These are phyloP conservation scores for Athrips mouffetella DNA, from an alignment of 2,888 invertebrate genomes.

Conservation along the genomic window DNA sequence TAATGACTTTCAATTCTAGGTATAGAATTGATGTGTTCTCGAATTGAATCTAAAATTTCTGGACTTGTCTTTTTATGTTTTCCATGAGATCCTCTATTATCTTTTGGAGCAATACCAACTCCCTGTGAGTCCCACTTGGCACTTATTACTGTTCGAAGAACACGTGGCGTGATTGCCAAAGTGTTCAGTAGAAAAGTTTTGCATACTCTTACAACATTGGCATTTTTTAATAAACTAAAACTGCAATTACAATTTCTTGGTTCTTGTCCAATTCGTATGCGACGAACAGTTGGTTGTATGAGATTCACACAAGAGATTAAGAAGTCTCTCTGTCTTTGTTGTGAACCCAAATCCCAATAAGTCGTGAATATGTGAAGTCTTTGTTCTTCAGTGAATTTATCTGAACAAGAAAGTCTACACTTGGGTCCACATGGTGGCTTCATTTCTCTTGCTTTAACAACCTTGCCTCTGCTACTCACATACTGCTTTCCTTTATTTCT, in stretches of 20 bases:
- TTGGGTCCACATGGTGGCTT: not conserved
- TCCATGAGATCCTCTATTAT: constrained; percentile 11
- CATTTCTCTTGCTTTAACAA: not conserved
- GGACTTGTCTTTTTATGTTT: constrained; percentile 5
- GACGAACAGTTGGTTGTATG: not conserved
- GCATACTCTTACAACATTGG: not conserved
- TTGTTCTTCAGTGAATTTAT: not conserved
- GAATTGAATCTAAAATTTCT: constrained; percentile 18
- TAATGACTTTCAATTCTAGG: constrained; percentile 18
- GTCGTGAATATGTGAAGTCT: not conserved
- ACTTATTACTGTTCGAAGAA: constrained; percentile 8
- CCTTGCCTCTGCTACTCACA: not conserved
- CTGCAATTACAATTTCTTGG: not conserved
- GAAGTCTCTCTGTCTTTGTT: not conserved
- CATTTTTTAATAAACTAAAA: not conserved
- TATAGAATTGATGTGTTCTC: constrained; percentile 17
- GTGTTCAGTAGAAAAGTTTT: not conserved
- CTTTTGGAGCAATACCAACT: constrained; percentile 9
- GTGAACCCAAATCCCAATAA: not conserved
- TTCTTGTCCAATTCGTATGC: not conserved
- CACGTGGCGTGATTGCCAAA: not conserved
- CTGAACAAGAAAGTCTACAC: not conserved
- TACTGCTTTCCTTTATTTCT: not conserved
- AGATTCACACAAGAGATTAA: not conserved
- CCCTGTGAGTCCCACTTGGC: not conserved